Evolutionary conservation across 2,113 vertebrate genomes (phyloP), one percentile per base, ranked within the genome.

Genomic region (Ciconia stormi): DNA sequence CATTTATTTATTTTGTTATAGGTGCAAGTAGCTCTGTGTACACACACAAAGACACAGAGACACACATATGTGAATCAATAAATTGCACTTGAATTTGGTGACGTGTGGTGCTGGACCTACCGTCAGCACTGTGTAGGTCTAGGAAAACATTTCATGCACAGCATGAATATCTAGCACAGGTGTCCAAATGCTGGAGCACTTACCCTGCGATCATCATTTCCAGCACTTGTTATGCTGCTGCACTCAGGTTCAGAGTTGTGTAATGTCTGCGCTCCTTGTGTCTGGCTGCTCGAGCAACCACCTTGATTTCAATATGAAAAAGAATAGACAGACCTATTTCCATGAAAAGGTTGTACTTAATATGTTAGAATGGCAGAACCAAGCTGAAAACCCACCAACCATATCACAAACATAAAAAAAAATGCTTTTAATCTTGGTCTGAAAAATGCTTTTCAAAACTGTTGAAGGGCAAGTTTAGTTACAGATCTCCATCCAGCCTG

Each of bases 401-500:
- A 0, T n/a, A 62, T 34, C 36, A 49, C 19, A 66, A 95, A 36
- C 7, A 36, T 3, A 1, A 17, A 17, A 52, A 52, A 40, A 38
- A 12, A 40, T 6, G 11, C 9, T 70, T 77, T 74, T 62, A 80
- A 40, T 14, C 20, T 71, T 40, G 3, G 13, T 65, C 23, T 80
- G 26, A 52, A 67, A 95, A 89, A 26, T 1, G 3, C 1, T 40
- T 85, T 93, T 79, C 34, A 73, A 70, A 83, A 63, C 36, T 74
- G 32, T 84, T 96, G 53, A 81, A 92, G 95, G 93, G 44, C 17
- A 90, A 89, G 77, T 95, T 94, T 76, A 85, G 49, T 93, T 97
- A 87, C 26, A 93, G 53, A 87, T 95, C 69, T 97, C 66, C 96
- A 97, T 93, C 80, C 93, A 97, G 69, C 69, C 79, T 66, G 82